Evolutionary conservation across 1,140 invertebrate genomes (phyloP).

Genomic region (Bombus breviceps): DNA sequence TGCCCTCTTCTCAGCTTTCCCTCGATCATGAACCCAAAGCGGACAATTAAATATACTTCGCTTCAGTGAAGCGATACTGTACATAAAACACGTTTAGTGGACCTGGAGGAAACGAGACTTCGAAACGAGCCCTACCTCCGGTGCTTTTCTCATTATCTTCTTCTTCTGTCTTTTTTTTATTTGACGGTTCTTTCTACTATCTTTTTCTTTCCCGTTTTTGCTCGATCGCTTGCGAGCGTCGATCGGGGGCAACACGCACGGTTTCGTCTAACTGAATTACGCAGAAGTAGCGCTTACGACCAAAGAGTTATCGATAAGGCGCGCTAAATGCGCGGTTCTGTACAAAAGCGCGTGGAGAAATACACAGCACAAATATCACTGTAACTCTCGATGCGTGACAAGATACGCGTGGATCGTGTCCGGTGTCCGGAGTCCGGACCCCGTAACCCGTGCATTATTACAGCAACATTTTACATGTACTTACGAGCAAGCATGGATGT

Average conservation of each 20-base stretch:
- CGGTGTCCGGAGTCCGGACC: not conserved
- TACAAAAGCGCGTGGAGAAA: constrained; percentile 55
- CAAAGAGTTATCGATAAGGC: constrained; percentile 66
- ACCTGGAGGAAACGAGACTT: constrained; percentile 45
- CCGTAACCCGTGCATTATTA: not conserved
- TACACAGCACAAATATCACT: constrained; percentile 15
- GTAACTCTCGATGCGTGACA: constrained; percentile 14
- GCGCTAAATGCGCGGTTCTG: constrained; percentile 53
- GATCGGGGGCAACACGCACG: not conserved
- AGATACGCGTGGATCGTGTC: not conserved
- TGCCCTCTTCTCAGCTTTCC: constrained; percentile 6
- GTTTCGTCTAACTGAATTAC: constrained; percentile 45
- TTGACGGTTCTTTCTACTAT: not conserved
- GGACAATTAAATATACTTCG: constrained; percentile 46
- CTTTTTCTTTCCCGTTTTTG: not conserved
- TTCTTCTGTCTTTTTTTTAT: constrained; percentile 14
- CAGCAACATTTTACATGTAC: constrained; percentile 40
- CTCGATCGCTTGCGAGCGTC: not conserved
- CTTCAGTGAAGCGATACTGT: constrained; percentile 63
- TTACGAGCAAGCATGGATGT: constrained; percentile 65
- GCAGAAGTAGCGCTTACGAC: constrained; percentile 66
- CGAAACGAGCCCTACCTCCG: constrained; percentile 35
- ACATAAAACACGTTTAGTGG: constrained; percentile 55
- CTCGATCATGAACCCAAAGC: not conserved
- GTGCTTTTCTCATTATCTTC: constrained; percentile 35